Evolutionary conservation across 1,140 invertebrate genomes (phyloP).

Genomic region (Conus betulinus): DNA sequence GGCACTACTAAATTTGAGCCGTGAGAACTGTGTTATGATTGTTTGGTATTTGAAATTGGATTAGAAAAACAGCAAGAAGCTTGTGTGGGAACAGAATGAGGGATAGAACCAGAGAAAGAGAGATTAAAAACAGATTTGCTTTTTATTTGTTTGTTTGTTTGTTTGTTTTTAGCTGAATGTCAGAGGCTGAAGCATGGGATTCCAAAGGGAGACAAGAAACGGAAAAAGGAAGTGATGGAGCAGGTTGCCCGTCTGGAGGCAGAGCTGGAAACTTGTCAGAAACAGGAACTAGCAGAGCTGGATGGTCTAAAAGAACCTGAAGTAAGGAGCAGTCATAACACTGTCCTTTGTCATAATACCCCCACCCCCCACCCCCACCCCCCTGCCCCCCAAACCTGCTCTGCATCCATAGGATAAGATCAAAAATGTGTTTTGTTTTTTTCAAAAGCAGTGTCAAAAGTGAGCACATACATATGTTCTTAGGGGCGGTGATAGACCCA

Average conservation of each 20-base stretch:
- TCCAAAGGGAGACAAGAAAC: constrained; percentile 94
- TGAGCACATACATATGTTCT: too few relatives aligned
- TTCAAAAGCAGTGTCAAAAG: too few relatives aligned
- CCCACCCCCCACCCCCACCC: too few relatives aligned
- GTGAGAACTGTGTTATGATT: too few relatives aligned
- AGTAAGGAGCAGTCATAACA: neutral
- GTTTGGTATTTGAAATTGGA: neutral
- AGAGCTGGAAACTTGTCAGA: constrained; percentile 79
- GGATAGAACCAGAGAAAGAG: neutral
- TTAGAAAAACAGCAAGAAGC: neutral
- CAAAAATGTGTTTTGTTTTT: too few relatives aligned
- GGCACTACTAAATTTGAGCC: too few relatives aligned
- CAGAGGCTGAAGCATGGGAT: constrained; percentile 90
- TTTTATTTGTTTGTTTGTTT: neutral
- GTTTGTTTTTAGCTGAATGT: constrained; percentile 79
- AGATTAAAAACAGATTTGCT: neutral
- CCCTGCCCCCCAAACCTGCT: too few relatives aligned
- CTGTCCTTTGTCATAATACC: too few relatives aligned
- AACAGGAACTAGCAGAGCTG: constrained; percentile 79
- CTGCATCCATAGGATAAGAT: too few relatives aligned
- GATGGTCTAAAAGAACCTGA: neutral
- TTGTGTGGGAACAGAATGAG: neutral
- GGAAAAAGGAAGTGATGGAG: constrained; percentile 91
- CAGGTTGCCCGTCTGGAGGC: constrained; percentile 87
- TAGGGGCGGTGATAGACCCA: too few relatives aligned